A percentile compares a stretch with the other conserved stretches of the same genome.
phyloP scores from a whole-genome alignment of 1,140 invertebrate species.

The Drosophila auraria region DNA sequence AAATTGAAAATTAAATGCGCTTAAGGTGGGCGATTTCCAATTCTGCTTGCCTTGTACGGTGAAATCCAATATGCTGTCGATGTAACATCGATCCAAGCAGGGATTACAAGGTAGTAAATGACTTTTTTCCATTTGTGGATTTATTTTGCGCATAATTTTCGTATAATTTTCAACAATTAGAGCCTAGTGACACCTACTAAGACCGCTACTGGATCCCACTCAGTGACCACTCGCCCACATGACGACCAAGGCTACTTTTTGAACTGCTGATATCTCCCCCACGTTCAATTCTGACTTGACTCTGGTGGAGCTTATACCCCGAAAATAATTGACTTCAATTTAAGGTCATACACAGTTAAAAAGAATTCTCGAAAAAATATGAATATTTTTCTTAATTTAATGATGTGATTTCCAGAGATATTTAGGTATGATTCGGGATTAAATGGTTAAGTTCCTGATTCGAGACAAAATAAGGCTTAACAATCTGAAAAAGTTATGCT shows the following conservation, averaged over 20 bases:
- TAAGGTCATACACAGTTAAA: no score
- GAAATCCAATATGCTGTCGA: constrained; percentile 27
- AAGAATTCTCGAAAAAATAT: no score
- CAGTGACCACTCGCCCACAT: constrained; percentile 18
- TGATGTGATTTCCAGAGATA: no score
- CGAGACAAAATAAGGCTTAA: no score
- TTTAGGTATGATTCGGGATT: no score
- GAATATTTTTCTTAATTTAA: no score
- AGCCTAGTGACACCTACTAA: constrained; percentile 18
- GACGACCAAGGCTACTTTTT: neutral
- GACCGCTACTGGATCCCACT: constrained; percentile 4
- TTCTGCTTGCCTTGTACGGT: constrained; percentile 41
- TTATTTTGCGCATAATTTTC: constrained; percentile 8
- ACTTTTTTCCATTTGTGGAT: constrained; percentile 32
- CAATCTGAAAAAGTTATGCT: no score
- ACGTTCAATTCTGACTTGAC: neutral
- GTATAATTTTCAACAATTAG: constrained; percentile 22
- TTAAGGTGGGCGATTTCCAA: constrained; percentile 53
- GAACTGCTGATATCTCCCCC: constrained; percentile 5
- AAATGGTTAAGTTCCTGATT: no score
- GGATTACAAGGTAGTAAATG: constrained; percentile 36
- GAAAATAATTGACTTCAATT: no score
- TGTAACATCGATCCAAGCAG: neutral
- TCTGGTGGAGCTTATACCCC: neutral
- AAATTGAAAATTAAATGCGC: constrained; percentile 63